A percentile compares a stretch with the other conserved stretches of the same genome.
phyloP scores from a whole-genome alignment of 2,888 invertebrate genomes.

The Silvanus unidentatus region DNA sequence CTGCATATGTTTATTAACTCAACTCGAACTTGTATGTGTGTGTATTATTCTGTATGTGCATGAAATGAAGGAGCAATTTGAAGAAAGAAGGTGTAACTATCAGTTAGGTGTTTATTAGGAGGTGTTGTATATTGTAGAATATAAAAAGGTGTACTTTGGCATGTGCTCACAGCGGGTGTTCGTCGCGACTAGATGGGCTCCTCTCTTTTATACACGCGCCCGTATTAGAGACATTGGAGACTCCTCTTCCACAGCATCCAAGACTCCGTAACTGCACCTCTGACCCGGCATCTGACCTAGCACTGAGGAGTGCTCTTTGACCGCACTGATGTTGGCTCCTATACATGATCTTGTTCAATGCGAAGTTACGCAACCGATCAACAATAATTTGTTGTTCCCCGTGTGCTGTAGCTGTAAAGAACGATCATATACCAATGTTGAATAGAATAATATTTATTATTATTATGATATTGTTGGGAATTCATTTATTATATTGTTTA shows the following conservation, averaged over 20 bases:
- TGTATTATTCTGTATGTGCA: background rate
- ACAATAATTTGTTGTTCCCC: constrained; percentile 15
- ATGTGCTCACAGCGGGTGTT: constrained; percentile 25
- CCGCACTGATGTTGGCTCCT: constrained; percentile 23
- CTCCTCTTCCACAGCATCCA: too few species aligned
- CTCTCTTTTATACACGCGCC: constrained; percentile 19
- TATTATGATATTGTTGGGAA: too few species aligned
- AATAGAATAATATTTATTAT: too few species aligned
- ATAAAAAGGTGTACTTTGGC: constrained; percentile 17
- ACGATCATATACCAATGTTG: too few species aligned
- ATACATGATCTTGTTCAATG: too few species aligned
- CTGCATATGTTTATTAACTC: background rate
- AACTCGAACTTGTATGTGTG: background rate
- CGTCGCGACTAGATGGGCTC: background rate
- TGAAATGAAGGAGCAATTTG: constrained; percentile 1
- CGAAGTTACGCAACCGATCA: background rate
- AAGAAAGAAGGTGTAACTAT: constrained; percentile 5
- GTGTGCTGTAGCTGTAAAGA: constrained; percentile 13
- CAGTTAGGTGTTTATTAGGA: constrained; percentile 12
- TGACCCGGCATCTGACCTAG: constrained; percentile 21
- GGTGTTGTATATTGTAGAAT: constrained; percentile 24
- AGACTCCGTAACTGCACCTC: constrained; percentile 16
- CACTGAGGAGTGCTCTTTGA: constrained; percentile 15
- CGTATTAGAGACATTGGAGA: too few species aligned
- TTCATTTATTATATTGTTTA: too few species aligned